phyloP scores from a whole-genome alignment of 2,888 invertebrate species.

The Dolichomitus sp. region DNA sequence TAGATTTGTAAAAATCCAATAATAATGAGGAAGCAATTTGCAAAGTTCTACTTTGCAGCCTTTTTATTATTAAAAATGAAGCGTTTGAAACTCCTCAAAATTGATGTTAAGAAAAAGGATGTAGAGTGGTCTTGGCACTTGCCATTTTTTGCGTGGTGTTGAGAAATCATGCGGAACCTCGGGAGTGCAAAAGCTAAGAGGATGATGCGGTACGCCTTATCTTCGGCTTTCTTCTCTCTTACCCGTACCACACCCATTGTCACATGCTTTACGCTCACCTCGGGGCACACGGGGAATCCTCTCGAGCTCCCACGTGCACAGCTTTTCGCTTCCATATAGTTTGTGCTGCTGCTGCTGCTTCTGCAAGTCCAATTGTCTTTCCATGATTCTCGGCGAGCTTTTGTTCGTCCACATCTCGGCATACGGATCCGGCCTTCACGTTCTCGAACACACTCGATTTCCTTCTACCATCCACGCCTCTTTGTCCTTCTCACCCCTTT shows the following conservation, averaged over 20 bases:
- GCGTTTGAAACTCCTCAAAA: too few species aligned
- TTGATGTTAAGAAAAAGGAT: too few species aligned
- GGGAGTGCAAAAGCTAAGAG: conserved; percentile 50
- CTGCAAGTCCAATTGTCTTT: conserved; percentile 61
- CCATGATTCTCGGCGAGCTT: conserved; percentile 48
- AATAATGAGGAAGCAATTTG: too few species aligned
- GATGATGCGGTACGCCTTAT: conserved; percentile 44
- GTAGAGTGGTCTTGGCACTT: conserved; percentile 27
- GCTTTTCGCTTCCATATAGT: conserved; percentile 2
- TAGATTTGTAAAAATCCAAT: too few species aligned
- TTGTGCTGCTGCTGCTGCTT: conserved; percentile 27
- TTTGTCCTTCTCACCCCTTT: conserved; percentile 21
- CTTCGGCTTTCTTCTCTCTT: conserved; percentile 22
- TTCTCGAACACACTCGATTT: conserved; percentile 63
- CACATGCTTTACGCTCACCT: conserved; percentile 64
- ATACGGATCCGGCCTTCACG: conserved; percentile 30
- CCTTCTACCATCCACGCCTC: conserved; percentile 46
- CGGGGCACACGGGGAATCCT: conserved; percentile 58
- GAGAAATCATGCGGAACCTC: conserved; percentile 23
- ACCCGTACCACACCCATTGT: conserved; percentile 58
- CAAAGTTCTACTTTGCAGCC: too few species aligned
- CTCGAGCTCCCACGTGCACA: conserved; percentile 48
- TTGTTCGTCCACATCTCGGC: conserved; percentile 40
- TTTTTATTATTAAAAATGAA: too few species aligned
- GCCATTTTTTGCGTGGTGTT: conserved; percentile 31